Conservation (phyloP, 2,113 vertebrate genomes). For the Madoqua kirkii region DNA sequence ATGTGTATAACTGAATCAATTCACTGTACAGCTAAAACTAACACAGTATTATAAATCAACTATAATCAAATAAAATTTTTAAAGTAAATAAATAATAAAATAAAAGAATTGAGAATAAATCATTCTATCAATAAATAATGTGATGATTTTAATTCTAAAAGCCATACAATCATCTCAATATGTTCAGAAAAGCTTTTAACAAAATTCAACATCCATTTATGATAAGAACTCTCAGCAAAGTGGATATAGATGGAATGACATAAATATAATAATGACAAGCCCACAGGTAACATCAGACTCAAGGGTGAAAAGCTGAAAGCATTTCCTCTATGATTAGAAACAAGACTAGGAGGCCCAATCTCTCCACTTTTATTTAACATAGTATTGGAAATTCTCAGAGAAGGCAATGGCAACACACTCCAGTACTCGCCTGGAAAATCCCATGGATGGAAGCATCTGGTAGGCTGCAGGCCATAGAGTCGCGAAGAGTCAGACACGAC, state of each 20-base stretch:
- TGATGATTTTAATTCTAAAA: neutral
- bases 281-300: neutral
- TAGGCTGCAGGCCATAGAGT: too few relatives aligned
- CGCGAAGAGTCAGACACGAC: rapidly evolving
- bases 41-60: neutral
- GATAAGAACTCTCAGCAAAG: neutral
- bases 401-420: too few relatives aligned
- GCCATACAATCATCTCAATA: neutral
- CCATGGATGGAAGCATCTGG: too few relatives aligned
- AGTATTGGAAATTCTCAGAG: neutral
- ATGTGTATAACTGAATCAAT: neutral
- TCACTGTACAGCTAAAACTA: neutral
- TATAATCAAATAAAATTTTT: neutral
- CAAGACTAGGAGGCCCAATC: neutral
- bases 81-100: neutral
- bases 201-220: neutral
- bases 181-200: neutral
- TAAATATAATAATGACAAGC: neutral
- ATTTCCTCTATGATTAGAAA: neutral
- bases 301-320: neutral
- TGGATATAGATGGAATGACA: neutral
- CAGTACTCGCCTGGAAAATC: too few relatives aligned
- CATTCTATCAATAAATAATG: neutral
- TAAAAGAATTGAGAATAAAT: neutral
- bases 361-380: neutral